Conservation (phyloP, 64 coral and sea anemone genomes). For the Exaiptasia diaphana region DNA sequence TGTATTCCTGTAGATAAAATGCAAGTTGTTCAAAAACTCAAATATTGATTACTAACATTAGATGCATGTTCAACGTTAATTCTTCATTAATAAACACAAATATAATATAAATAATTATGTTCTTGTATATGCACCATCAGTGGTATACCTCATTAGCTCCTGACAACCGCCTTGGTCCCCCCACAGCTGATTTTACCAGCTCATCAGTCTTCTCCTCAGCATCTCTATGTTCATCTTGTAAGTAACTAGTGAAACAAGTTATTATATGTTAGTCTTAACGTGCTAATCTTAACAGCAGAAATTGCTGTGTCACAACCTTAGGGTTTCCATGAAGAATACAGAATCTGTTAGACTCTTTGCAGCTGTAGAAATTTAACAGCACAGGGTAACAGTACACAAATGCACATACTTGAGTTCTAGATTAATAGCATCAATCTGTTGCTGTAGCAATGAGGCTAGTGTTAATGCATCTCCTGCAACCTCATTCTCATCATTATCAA, state of each 20-base stretch:
- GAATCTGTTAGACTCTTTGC: too few species aligned
- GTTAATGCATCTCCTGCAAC: conserved; percentile 72
- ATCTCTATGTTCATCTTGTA: conserved; percentile 83
- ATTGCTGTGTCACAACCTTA: too few species aligned
- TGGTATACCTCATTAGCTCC: conserved; percentile 11
- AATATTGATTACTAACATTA: neutral
- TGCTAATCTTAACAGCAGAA: too few species aligned
- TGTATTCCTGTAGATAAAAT: conserved; percentile 62
- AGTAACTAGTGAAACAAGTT: conserved; percentile 25
- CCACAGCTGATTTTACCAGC: conserved; percentile 54
- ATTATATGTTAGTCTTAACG: too few species aligned
- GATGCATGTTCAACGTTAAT: too few species aligned
- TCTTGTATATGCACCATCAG: too few species aligned
- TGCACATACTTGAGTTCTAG: conserved; percentile 72
- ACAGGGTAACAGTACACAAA: too few species aligned
- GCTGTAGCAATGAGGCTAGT: conserved; percentile 79
- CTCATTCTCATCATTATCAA: conserved; percentile 57
- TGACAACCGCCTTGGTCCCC: neutral
- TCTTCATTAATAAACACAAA: too few species aligned
- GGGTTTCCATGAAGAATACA: too few species aligned
- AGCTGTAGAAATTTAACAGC: too few species aligned
- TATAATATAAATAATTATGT: too few species aligned
- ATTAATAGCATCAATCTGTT: conserved; percentile 96
- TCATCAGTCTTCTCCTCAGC: conserved; percentile 76
- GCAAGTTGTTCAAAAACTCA: neutral